Base-by-base conservation (phyloP, 2,888 invertebrate species). In the Drosophila siamana region DNA sequence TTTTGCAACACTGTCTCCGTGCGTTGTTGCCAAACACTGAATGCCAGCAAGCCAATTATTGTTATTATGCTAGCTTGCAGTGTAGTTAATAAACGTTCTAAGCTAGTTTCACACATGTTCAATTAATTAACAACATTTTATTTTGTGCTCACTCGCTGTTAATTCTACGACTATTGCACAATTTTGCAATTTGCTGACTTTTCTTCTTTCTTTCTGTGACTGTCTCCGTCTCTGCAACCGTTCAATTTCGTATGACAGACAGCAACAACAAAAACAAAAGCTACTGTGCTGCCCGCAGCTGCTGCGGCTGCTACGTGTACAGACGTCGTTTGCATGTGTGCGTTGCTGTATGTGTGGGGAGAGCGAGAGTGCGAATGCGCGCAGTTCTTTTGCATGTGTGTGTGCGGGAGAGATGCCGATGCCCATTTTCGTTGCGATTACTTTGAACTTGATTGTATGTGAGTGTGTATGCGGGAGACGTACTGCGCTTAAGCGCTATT, bases 301-400 rank as follows among this genome's bases (percentile, higher is more conserved):
- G 46, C 62, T 65, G 65, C 36, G 56, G 69, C 67, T 82, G 83
- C 85, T 83, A 85, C 83, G 83, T 83, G 83, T 83, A 80, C 82
- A 80, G 82, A 80, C 81, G 82, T 77, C 54, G 61, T 52, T 6
- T 60, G 13, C n/a, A 24, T 24, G 46, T 56, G n/a, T 30, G 22
- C 6, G 33, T 1, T 19, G 19, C 19, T 11, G n/a, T 16, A 16
- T 22, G 28, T 19, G 26, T 28, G 46, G 62, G 13, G 63, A 44
- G 62, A 74, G 79, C 62, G 78, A 80, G 76, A 74, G 80, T 77
- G 81, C 80, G 78, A 80, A 75, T 75, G 75, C 75, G 78, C 75
- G 67, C 75, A 75, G 80, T 74, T 70, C 56, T 19, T n/a, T n/a
- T 33, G 33, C n/a, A 33, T 68, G 57, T 16, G 26, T 51, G 43